These are phyloP conservation scores for Chionis minor DNA, from an alignment of 2,113 vertebrate genomes.

Conservation along the genomic window DNA sequence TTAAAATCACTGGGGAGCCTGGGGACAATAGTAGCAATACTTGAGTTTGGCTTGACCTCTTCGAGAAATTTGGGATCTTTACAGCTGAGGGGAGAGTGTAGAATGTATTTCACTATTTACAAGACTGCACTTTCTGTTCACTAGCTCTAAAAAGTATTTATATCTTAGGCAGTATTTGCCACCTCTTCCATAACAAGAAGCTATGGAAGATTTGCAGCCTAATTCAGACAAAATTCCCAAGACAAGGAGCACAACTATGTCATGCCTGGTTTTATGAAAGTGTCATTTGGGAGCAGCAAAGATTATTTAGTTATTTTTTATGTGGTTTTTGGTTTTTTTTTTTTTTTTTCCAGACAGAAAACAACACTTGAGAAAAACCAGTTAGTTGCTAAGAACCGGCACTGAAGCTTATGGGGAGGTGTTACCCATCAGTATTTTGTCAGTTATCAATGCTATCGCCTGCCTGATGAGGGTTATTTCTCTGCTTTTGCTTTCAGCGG, in stretches of 20 bases:
- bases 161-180: neutral
- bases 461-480: neutral
- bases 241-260: neutral
- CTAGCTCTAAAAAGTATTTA: neutral
- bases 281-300: neutral
- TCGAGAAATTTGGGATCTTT: neutral
- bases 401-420: neutral
- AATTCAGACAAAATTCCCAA: neutral
- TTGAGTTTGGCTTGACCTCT: neutral
- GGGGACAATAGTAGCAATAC: neutral
- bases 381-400: neutral
- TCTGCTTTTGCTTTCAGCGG: constrained; percentile 65
- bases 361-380: neutral
- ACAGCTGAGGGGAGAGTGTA: neutral
- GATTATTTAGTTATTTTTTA: neutral
- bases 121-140: neutral
- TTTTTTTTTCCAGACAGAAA: neutral
- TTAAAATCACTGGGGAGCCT: neutral
- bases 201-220: neutral
- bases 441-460: neutral
- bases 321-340: fast-evolving
- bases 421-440: neutral
- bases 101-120: neutral
- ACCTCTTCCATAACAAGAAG: neutral
- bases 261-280: neutral